phyloP scores from a whole-genome alignment of 2,888 invertebrate species.

The Andrena fulva region DNA sequence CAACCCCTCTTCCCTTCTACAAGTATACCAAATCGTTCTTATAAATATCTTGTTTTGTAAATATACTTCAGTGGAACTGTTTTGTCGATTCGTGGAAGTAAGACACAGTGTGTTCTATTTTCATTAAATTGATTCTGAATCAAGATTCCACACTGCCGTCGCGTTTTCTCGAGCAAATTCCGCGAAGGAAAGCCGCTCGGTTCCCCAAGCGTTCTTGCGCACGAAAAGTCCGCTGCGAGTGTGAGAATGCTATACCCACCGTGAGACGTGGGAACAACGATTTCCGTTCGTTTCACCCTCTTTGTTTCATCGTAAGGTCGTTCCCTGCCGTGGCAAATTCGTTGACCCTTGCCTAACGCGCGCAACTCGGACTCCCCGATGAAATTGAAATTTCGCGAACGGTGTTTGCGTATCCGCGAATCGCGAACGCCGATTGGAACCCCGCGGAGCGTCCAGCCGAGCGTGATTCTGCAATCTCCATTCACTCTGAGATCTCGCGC shows the following conservation, averaged over 20 bases:
- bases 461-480: no score
- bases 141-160: not conserved
- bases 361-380: not conserved
- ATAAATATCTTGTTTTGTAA: no score
- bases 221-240: constrained; percentile 37
- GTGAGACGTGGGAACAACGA: constrained; percentile 69
- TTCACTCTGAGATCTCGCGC: no score
- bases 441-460: no score
- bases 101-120: no score
- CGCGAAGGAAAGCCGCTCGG: constrained; percentile 18
- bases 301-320: constrained; percentile 32
- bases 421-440: no score
- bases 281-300: constrained; percentile 64
- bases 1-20: no score
- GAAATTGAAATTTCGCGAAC: constrained; percentile 1
- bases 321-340: constrained; percentile 45
- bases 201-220: constrained; percentile 20
- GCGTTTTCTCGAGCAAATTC: constrained; percentile 1
- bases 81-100: no score
- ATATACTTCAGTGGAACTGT: no score
- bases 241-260: constrained; percentile 55
- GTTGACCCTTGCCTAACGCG: constrained; percentile 36
- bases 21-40: no score
- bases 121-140: not conserved
- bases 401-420: no score